Evolutionary conservation across 2,888 invertebrate species (phyloP).

Genomic region (Cactoblastis cactorum): DNA sequence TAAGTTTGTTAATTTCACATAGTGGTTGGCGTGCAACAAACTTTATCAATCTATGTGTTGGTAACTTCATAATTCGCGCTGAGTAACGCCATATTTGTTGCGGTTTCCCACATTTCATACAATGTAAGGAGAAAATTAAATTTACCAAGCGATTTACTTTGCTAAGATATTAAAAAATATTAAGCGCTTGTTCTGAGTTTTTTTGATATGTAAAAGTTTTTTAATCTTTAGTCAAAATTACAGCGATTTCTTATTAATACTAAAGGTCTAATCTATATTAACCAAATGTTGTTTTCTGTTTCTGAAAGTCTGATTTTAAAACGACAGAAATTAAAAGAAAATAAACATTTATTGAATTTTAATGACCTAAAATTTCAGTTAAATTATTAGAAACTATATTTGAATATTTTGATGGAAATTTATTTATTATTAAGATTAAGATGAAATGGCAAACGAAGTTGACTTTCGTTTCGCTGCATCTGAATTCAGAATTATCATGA

Average conservation of each 20-base stretch:
- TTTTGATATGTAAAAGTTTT: neutral
- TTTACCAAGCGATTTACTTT: neutral
- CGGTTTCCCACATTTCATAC: conserved; percentile 12
- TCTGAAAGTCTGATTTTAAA: no score
- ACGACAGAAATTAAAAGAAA: no score
- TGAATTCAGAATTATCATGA: conserved; percentile 20
- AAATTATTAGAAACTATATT: no score
- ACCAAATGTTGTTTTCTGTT: no score
- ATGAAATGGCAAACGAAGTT: conserved; percentile 39
- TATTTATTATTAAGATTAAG: no score
- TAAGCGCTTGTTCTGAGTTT: neutral
- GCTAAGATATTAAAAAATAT: conserved; percentile 3
- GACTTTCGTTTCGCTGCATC: conserved; percentile 29
- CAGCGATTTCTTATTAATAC: no score
- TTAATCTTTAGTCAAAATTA: no score
- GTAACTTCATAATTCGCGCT: conserved; percentile 43
- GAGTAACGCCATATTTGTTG: conserved; percentile 20
- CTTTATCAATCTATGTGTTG: conserved; percentile 61
- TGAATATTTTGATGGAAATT: no score
- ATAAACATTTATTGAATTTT: no score
- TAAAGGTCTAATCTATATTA: no score
- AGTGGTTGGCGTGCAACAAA: conserved; percentile 57
- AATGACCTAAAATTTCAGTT: no score
- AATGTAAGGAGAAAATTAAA: conserved; percentile 7
- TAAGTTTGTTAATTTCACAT: conserved; percentile 70